These are phyloP conservation scores for Anoplopoma fimbria DNA, from an alignment of 2,113 vertebrate species.

Conservation along the genomic window DNA sequence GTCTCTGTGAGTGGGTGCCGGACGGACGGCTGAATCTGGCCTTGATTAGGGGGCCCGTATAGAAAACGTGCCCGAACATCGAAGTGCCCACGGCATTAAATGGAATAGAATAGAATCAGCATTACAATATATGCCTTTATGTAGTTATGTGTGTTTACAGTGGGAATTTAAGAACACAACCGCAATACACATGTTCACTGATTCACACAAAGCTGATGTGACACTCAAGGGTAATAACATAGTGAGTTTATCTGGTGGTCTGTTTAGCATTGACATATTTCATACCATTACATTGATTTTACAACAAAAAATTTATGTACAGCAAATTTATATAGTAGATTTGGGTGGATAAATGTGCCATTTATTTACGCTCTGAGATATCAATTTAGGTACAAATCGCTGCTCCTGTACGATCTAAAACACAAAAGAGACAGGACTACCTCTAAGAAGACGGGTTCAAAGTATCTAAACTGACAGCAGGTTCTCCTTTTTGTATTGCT, in stretches of 20 bases:
- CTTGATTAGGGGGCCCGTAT: constrained; percentile 63
- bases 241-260: not conserved
- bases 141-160: constrained; percentile 7
- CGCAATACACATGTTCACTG: not conserved
- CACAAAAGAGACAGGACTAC: not conserved
- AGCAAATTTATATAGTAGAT: not conserved
- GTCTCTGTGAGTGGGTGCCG: constrained; percentile 57
- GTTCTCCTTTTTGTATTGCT: constrained; percentile 21
- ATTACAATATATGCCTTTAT: constrained; percentile 20
- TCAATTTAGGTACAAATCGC: not conserved
- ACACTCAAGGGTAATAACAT: not conserved
- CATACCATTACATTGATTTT: not conserved
- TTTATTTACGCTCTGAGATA: not conserved
- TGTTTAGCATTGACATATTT: not conserved
- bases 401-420: not conserved
- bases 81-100: constrained; percentile 33
- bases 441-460: not conserved
- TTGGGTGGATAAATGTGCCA: not conserved
- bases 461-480: constrained; percentile 1
- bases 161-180: not conserved
- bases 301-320: not conserved
- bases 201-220: not conserved
- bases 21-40: constrained; percentile 58
- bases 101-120: constrained; percentile 47
- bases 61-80: constrained; percentile 48